phyloP scores from a whole-genome alignment of 2,888 invertebrate species.

The Zaprionus lineosus region DNA sequence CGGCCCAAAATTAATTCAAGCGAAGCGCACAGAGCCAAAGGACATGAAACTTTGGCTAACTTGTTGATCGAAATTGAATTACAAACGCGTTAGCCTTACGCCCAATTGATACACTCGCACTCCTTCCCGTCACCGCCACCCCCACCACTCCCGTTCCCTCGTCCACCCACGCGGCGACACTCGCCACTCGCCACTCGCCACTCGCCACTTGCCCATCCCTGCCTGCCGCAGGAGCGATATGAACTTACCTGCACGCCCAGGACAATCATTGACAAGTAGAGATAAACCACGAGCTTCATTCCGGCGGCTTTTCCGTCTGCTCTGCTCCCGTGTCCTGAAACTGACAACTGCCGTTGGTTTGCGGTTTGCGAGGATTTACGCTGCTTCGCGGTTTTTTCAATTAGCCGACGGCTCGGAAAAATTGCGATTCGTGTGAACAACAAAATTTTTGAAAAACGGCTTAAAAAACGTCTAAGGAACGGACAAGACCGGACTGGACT shows the following conservation, averaged over 20 bases:
- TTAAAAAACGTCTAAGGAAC: too few species aligned
- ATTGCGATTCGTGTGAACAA: slow-evolving; percentile 11
- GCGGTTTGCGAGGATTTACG: neutral
- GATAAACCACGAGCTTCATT: slow-evolving; percentile 81
- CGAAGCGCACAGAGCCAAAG: slow-evolving; percentile 19
- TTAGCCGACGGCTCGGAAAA: slow-evolving; percentile 47
- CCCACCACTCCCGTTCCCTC: too few species aligned
- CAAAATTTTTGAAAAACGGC: slow-evolving; percentile 18
- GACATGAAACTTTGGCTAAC: slow-evolving; percentile 48
- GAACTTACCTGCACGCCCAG: slow-evolving; percentile 80
- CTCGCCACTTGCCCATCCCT: neutral
- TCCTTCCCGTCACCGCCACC: too few species aligned
- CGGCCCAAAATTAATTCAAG: slow-evolving; percentile 49
- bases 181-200: neutral
- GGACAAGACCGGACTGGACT: too few species aligned
- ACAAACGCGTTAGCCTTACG: slow-evolving; percentile 21
- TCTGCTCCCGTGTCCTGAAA: slow-evolving; percentile 38
- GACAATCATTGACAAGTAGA: slow-evolving; percentile 81
- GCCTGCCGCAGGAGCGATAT: too few species aligned
- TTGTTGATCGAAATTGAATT: slow-evolving; percentile 75
- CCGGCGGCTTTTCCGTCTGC: slow-evolving; percentile 34
- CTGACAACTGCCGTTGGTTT: slow-evolving; percentile 33
- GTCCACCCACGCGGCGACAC: too few species aligned
- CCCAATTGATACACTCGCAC: too few species aligned
- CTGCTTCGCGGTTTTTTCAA: slow-evolving; percentile 39